These are phyloP conservation scores for Epicauta chinensis DNA, from an alignment of 1,140 invertebrate genomes.

Conservation along the genomic window DNA sequence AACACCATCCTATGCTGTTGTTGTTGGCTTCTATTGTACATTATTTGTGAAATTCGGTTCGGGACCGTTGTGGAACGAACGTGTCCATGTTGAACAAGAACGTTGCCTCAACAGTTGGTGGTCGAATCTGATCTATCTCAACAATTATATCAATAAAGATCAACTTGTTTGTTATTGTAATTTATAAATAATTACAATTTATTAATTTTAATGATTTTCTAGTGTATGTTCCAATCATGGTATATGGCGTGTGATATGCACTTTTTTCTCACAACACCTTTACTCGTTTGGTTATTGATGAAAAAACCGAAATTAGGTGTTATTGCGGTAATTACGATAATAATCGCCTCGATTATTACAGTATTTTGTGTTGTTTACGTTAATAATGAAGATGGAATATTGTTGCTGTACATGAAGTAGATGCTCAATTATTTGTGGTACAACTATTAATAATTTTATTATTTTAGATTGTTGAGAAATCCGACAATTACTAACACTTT, in stretches of 20 bases:
- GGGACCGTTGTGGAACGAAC: constrained; percentile 61
- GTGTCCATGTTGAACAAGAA: constrained; percentile 54
- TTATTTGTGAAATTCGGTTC: constrained; percentile 57
- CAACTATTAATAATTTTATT: background rate
- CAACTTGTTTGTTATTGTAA: constrained; percentile 48
- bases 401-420: constrained; percentile 60
- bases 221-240: constrained; percentile 90
- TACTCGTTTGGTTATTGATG: constrained; percentile 64
- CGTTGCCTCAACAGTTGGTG: constrained; percentile 72
- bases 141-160: constrained; percentile 69
- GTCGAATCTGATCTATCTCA: constrained; percentile 78
- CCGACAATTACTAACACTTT: constrained; percentile 56
- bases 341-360: constrained; percentile 53
- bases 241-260: constrained; percentile 85
- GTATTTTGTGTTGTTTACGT: constrained; percentile 56
- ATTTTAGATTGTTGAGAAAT: constrained; percentile 55
- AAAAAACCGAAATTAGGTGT: constrained; percentile 55
- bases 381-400: constrained; percentile 55
- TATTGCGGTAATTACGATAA: constrained; percentile 46
- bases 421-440: constrained; percentile 23
- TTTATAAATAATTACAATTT: background rate
- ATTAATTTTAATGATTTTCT: constrained; percentile 20
- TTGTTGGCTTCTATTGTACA: constrained; percentile 65
- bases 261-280: constrained; percentile 69
- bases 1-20: constrained; percentile 60